Base-by-base conservation (phyloP, 2,113 vertebrate genomes). In the Pogonocichla stellata region DNA sequence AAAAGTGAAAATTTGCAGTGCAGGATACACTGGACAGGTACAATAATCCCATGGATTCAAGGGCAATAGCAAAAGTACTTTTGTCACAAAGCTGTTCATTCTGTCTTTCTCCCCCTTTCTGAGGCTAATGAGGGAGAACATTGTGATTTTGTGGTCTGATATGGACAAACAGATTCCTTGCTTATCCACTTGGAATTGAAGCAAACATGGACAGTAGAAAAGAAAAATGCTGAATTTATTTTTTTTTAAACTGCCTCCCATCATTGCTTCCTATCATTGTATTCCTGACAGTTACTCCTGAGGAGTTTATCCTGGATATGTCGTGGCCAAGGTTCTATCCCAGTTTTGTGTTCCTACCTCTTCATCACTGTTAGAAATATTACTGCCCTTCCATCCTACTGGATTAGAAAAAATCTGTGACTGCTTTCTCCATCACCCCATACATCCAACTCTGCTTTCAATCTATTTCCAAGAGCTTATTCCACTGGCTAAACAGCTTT, bases 341-440 rank as follows among this genome's bases (percentile, higher is more conserved):
- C 3, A 2, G 29, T 70, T 70, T 72, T 28, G 9, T 57, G 31
- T 70, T 73, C 26, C 66, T 64, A 43, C 34, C 16, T 91, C 57
- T 70, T 47, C 88, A 14, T 48, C 58, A 47, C 74, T 80, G 62
- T 31, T 90, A 82, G 64, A 94, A 95, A 80, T 65, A 90, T 80
- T 88, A 75, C 26, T 77, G 34, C 42, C 45, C 22, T 58, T 71
- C 42, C 80, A 26, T 53, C 57, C 40, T 38, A 28, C 42, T 42
- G 45, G 86, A 86, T 64, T 33, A 67, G 48, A 57, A 87, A 93
- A 78, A 66, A 51, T 16, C 53, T 82, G 36, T 64, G 42, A 29
- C 66, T 92, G 71, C 79, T 88, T 90, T 95, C 50, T 90, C 56
- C 79, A 86, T 88, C 88, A 92, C 58, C 22, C 40, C 47, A 82